Evolutionary conservation across 2,888 invertebrate species (phyloP).

Genomic region (Acrocera orbiculus): DNA sequence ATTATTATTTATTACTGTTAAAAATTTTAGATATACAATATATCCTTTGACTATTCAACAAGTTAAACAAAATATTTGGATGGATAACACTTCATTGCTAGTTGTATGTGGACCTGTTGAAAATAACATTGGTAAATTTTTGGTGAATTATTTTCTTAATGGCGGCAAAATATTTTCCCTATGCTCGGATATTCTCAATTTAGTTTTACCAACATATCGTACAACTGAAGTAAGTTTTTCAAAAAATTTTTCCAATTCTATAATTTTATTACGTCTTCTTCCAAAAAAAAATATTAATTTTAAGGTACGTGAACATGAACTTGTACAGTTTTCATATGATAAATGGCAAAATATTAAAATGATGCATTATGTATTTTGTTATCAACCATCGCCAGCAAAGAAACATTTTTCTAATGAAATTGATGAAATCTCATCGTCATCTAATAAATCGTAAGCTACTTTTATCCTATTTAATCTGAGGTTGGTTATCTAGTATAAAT

Average conservation of each 20-base stretch:
- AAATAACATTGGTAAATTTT: constrained; percentile 42
- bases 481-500: too few relatives aligned
- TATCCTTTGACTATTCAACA: constrained; percentile 37
- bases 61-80: constrained; percentile 25
- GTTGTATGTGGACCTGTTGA: constrained; percentile 63
- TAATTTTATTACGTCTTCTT: constrained; percentile 10
- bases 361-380: constrained; percentile 79
- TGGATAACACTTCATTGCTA: constrained; percentile 48
- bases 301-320: constrained; percentile 61
- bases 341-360: constrained; percentile 68
- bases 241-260: background rate
- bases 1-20: background rate
- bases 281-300: constrained; percentile 1
- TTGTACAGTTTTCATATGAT: constrained; percentile 67
- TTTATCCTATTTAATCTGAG: too few relatives aligned
- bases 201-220: constrained; percentile 61
- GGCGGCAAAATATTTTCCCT: constrained; percentile 62
- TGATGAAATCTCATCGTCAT: constrained; percentile 38
- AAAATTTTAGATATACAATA: constrained; percentile 39
- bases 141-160: constrained; percentile 52
- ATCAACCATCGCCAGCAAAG: constrained; percentile 69
- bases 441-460: constrained; percentile 31
- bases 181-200: constrained; percentile 63
- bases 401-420: constrained; percentile 64
- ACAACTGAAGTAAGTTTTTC: constrained; percentile 50